These are phyloP conservation scores for Aphidius ervi DNA, from an alignment of 1,140 invertebrate species.

Conservation along the genomic window DNA sequence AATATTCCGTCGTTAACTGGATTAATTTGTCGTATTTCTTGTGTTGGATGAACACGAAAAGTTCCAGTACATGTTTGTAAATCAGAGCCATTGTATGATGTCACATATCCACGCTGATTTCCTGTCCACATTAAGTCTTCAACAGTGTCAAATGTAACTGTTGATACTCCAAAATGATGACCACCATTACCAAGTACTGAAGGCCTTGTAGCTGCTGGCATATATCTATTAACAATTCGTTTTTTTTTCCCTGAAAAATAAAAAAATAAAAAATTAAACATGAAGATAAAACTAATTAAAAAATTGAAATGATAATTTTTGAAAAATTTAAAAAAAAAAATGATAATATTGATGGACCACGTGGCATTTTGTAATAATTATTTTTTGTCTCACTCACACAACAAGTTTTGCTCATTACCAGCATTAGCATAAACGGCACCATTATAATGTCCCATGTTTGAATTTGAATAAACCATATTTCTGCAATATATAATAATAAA, in stretches of 20 bases:
- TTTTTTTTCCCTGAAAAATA: conserved; percentile 38
- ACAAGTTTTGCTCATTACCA: conserved; percentile 33
- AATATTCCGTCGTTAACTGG: conserved; percentile 79
- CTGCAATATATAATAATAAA: neutral
- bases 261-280: conserved; percentile 18
- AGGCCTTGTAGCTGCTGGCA: conserved; percentile 46
- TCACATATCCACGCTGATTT: conserved; percentile 91
- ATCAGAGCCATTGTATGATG: conserved; percentile 84
- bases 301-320: too few species aligned
- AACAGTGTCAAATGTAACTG: conserved; percentile 78
- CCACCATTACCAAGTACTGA: conserved; percentile 81
- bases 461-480: conserved; percentile 41
- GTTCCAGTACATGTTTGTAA: conserved; percentile 88
- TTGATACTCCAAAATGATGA: conserved; percentile 80
- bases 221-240: conserved; percentile 41
- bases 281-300: too few species aligned
- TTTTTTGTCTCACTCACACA: conserved; percentile 36
- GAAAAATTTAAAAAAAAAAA: too few species aligned
- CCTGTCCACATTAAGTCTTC: conserved; percentile 95
- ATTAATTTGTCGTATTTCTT: conserved; percentile 83
- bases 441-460: conserved; percentile 37
- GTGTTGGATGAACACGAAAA: conserved; percentile 80
- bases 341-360: neutral
- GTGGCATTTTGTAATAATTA: conserved; percentile 7
- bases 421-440: conserved; percentile 32